Percentiles rank a stretch among this genome's conserved stretches.
Evolutionary conservation across 2,888 invertebrate genomes (phyloP).

Genomic region (Lochmaea crataegi): DNA sequence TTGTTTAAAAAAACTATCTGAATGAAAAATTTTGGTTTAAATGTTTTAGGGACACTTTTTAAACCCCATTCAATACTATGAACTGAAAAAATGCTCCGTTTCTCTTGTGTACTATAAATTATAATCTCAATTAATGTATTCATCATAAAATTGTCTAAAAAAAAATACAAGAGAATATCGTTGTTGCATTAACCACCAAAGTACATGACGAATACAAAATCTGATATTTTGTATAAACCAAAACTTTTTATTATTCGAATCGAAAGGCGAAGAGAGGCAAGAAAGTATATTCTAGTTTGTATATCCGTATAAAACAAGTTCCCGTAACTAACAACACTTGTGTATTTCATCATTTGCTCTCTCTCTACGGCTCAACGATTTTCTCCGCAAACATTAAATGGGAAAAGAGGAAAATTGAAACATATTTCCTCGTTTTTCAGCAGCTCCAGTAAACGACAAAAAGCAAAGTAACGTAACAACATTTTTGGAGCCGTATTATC

Average conservation of each 20-base stretch:
- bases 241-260: background rate
- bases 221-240: background rate
- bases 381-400: constrained; percentile 19
- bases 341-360: constrained; percentile 20
- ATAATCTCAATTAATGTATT: too few relatives aligned
- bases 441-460: constrained; percentile 23
- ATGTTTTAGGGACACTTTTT: background rate
- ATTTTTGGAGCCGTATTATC: constrained; percentile 48
- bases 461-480: constrained; percentile 26
- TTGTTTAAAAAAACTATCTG: background rate
- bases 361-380: constrained; percentile 16
- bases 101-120: too few relatives aligned
- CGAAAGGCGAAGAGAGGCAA: background rate
- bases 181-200: background rate
- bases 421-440: constrained; percentile 39
- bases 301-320: constrained; percentile 12
- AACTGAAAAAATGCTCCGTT: too few relatives aligned
- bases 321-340: constrained; percentile 17
- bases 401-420: constrained; percentile 41
- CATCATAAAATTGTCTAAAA: too few relatives aligned
- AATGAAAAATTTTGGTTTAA: too few relatives aligned
- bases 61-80: background rate
- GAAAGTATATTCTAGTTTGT: constrained; percentile 4
- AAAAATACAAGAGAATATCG: background rate
- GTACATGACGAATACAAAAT: background rate